A percentile compares a stretch with the other conserved stretches of the same genome.
Conservation (phyloP, 2,888 invertebrate genomes). For the Hyalella azteca region DNA sequence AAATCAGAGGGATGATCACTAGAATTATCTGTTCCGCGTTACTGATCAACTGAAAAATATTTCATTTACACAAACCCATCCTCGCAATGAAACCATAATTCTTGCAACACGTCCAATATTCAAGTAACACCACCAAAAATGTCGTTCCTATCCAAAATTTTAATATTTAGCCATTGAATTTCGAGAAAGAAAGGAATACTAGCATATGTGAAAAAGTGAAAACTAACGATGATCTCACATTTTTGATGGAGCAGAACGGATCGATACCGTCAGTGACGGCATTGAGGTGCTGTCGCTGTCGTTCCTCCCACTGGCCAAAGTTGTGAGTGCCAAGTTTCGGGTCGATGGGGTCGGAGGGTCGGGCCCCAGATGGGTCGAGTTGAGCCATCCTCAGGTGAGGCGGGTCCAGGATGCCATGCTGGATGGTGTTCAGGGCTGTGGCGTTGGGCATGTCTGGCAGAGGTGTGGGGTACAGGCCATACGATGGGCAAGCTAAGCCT, state of each 20-base stretch:
- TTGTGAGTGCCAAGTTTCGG: slow-evolving; percentile 15
- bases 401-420: slow-evolving; percentile 58
- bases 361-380: slow-evolving; percentile 51
- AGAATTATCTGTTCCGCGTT: no score
- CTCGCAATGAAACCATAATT: background rate
- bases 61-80: no score
- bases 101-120: no score
- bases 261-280: slow-evolving; percentile 52
- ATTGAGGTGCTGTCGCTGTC: slow-evolving; percentile 55
- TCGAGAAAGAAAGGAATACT: no score
- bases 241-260: slow-evolving; percentile 27
- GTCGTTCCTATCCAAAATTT: no score
- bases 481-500: background rate
- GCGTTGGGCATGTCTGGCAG: slow-evolving; percentile 50
- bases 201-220: no score
- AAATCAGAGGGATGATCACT: no score
- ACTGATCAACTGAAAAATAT: no score
- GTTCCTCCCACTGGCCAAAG: slow-evolving; percentile 41
- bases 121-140: no score
- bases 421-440: slow-evolving; percentile 55
- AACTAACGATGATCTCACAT: slow-evolving; percentile 14
- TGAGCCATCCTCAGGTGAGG: slow-evolving; percentile 54
- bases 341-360: slow-evolving; percentile 50
- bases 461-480: slow-evolving; percentile 22
- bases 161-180: no score